A percentile compares a stretch with the other conserved stretches of the same genome.
Conservation (phyloP, 1,140 invertebrate species). For the Papilio dardanus region DNA sequence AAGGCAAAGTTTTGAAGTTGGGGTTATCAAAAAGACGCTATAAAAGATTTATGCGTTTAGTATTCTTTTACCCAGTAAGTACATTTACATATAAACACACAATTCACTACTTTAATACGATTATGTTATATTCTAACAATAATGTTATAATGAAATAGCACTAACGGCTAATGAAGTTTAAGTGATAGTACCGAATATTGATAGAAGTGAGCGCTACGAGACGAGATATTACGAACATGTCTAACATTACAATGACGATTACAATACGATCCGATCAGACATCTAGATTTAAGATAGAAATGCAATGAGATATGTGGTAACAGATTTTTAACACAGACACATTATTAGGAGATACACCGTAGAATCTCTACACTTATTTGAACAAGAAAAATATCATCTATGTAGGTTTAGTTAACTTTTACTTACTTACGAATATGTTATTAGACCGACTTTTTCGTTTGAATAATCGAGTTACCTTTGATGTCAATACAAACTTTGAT, state of each 20-base stretch:
- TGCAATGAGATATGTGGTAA: neutral
- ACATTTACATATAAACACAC: conserved; percentile 17
- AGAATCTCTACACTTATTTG: conserved; percentile 5
- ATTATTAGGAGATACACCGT: neutral
- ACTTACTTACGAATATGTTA: conserved; percentile 7
- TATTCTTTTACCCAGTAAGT: conserved; percentile 9
- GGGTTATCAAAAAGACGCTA: conserved; percentile 59
- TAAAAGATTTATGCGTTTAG: conserved; percentile 32
- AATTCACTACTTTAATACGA: conserved; percentile 18
- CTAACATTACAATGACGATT: conserved; percentile 2
- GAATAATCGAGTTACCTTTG: neutral
- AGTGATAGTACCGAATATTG: neutral
- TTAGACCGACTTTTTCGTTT: conserved; percentile 27
- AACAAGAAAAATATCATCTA: conserved; percentile 5
- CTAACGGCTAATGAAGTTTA: neutral
- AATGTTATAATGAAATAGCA: conserved; percentile 16
- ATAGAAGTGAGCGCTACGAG: neutral
- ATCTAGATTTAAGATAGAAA: neutral
- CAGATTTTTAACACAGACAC: neutral
- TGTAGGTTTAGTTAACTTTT: neutral
- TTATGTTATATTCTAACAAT: neutral
- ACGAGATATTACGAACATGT: neutral
- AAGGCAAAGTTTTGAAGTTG: conserved; percentile 80
- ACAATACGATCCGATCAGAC: neutral
- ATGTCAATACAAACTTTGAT: neutral